Evolutionary conservation across 1,140 invertebrate genomes (phyloP), one percentile per base, ranked within the genome.

Genomic region (Micrasema minimum): DNA sequence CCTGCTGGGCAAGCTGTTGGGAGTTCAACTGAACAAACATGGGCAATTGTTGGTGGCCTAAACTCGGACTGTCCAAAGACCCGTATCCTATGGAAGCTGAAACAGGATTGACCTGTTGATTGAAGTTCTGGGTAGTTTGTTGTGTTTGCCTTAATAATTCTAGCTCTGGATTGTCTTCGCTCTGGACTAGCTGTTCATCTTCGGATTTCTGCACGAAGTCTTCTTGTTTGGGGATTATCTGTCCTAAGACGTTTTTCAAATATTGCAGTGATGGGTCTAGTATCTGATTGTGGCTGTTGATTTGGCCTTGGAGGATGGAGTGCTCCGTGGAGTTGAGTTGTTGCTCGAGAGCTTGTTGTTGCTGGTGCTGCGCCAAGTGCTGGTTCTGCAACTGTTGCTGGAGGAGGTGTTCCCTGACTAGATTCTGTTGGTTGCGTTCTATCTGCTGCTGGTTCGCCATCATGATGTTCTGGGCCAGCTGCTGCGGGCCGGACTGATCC

Each of bases 401-500:
- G 22, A 74, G 57, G 5, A 74, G 22, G 50, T 71, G 66, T 55
- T 72, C 69, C 43, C 65, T 72, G 62, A 73, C 55, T 65, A 81
- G 79, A 82, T 80, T 82, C 12, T 81, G 70, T 23, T 83, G 82
- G 62, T 73, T 55, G 11, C 51, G 37, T 20, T 35, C 76, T 12
- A 78, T 77, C 50, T 80, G 84, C 0, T 78, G 76, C 51, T 83
- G 81, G 23, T 77, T 71, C 22, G 81, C 79, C 53, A 82, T 80
- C 14, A 80, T 76, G 48, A 82, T 80, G 26, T 83, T 82, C 70
- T 83, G 85, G 9, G 83, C 82, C 7, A 83, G 78, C 53, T 87
- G 85, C 62, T 87, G 86, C 12, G 87, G 81, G 77, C 88, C 87
- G 78, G 81, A 77, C 43, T 87, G 86, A 14, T 77, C 73, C 57